Percentiles rank a stretch among this genome's conserved stretches.
phyloP scores from a whole-genome alignment of 2,888 invertebrate genomes.

The Bhutanitis thaidina region DNA sequence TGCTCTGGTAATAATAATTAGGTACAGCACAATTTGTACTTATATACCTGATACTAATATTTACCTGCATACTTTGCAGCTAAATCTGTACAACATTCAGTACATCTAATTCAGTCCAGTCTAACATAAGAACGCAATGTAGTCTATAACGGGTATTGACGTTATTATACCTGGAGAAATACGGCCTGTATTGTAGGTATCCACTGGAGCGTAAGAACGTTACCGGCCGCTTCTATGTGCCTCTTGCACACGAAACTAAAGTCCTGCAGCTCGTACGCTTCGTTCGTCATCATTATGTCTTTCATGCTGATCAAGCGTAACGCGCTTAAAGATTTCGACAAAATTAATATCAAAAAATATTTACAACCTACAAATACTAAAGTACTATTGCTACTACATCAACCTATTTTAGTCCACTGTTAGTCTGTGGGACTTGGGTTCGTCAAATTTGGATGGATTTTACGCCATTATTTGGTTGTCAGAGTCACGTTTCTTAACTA shows the following conservation, averaged over 20 bases:
- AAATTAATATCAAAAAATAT: not conserved
- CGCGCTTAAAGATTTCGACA: constrained; percentile 62
- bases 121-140: not conserved
- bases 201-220: constrained; percentile 82
- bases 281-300: constrained; percentile 77
- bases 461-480: no score
- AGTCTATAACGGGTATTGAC: not conserved
- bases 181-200: constrained; percentile 82
- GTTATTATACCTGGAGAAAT: constrained; percentile 74
- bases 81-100: no score
- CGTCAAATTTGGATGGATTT: no score
- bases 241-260: constrained; percentile 79
- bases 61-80: no score
- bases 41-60: no score
- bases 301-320: constrained; percentile 81
- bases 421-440: no score
- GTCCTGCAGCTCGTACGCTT: constrained; percentile 84
- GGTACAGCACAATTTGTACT: no score
- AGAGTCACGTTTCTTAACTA: no score
- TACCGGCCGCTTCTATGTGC: constrained; percentile 83
- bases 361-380: constrained; percentile 30
- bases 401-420: no score
- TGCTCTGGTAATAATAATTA: no score
- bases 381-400: no score
- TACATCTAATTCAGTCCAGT: no score